Evolutionary conservation across 2,888 invertebrate genomes (phyloP).

Genomic region (Heliconius ismenius): DNA sequence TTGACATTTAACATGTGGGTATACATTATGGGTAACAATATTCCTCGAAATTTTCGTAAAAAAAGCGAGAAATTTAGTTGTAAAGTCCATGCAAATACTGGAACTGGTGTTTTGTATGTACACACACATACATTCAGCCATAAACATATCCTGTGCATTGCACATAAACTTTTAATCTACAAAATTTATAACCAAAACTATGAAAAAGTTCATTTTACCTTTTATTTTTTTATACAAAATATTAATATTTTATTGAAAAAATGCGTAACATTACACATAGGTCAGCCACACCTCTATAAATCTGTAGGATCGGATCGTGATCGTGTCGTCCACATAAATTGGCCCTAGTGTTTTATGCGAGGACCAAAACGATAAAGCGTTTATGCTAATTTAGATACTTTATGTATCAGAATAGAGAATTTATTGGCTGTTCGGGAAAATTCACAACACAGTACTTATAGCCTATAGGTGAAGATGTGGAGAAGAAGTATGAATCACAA

Average conservation of each 20-base stretch:
- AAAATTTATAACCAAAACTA: slow-evolving; percentile 16
- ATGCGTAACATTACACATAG: slow-evolving; percentile 32
- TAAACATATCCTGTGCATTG: not conserved
- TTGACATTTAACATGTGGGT: too few relatives aligned
- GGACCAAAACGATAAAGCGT: slow-evolving; percentile 55
- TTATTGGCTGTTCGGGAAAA: slow-evolving; percentile 51
- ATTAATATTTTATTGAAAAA: slow-evolving; percentile 40
- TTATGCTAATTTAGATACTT: slow-evolving; percentile 60
- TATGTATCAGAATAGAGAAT: slow-evolving; percentile 56
- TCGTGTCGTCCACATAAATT: slow-evolving; percentile 48
- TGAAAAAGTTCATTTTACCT: not conserved
- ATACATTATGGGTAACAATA: too few relatives aligned
- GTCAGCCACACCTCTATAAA: slow-evolving; percentile 45
- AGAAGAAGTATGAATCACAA: slow-evolving; percentile 21
- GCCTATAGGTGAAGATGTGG: slow-evolving; percentile 27
- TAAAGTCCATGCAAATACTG: too few relatives aligned
- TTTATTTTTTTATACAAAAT: slow-evolving; percentile 25
- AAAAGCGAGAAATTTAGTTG: too few relatives aligned
- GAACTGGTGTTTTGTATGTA: not conserved
- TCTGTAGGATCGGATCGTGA: slow-evolving; percentile 48
- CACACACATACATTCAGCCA: not conserved
- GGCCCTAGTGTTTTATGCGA: slow-evolving; percentile 48
- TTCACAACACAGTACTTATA: slow-evolving; percentile 35
- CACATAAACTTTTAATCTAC: slow-evolving; percentile 3
- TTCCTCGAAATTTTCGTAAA: too few relatives aligned